A percentile compares a stretch with the other conserved stretches of the same genome.
Conservation (phyloP, 2,113 vertebrate genomes). For the Bos indicus region DNA sequence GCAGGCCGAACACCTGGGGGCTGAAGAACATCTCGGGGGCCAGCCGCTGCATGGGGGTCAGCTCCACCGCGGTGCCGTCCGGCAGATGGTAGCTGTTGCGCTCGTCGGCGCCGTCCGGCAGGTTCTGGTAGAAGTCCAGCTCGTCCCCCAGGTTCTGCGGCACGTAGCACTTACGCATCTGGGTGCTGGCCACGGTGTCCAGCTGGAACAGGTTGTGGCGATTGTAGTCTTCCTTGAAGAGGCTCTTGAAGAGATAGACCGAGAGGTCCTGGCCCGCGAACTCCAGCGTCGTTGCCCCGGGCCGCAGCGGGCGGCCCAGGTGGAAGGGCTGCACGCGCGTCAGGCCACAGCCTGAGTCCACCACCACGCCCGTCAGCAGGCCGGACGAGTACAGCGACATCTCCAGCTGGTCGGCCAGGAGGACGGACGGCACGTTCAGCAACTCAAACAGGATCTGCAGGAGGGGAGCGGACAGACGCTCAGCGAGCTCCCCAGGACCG, state of each 20-base stretch:
- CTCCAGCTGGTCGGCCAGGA: slow-evolving; percentile 50
- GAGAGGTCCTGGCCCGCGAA: slow-evolving; percentile 22
- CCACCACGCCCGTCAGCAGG: slow-evolving; percentile 26
- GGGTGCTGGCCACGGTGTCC: rapidly evolving
- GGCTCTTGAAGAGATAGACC: background rate
- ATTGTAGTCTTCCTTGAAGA: background rate
- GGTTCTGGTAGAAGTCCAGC: background rate
- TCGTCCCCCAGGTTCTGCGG: background rate
- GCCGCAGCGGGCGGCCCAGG: background rate
- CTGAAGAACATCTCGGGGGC: slow-evolving; percentile 50
- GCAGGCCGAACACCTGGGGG: background rate
- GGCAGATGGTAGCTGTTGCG: background rate
- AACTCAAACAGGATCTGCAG: slow-evolving; percentile 58
- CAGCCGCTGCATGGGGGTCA: slow-evolving; percentile 24
- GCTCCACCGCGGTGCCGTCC: background rate
- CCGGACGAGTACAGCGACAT: slow-evolving; percentile 32
- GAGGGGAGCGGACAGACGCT: background rate
- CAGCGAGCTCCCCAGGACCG: rapidly evolving
- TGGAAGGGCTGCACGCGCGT: slow-evolving; percentile 35
- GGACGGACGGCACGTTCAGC: background rate
- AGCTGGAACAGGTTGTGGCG: background rate
- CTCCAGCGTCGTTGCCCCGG: background rate
- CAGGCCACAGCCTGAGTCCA: slow-evolving; percentile 25
- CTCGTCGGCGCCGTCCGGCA: rapidly evolving
- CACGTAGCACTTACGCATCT: background rate